Evolutionary conservation across 1,140 invertebrate genomes (phyloP), one percentile per base, ranked within the genome.

Genomic region (Pseudomyrmex pallidus): DNA sequence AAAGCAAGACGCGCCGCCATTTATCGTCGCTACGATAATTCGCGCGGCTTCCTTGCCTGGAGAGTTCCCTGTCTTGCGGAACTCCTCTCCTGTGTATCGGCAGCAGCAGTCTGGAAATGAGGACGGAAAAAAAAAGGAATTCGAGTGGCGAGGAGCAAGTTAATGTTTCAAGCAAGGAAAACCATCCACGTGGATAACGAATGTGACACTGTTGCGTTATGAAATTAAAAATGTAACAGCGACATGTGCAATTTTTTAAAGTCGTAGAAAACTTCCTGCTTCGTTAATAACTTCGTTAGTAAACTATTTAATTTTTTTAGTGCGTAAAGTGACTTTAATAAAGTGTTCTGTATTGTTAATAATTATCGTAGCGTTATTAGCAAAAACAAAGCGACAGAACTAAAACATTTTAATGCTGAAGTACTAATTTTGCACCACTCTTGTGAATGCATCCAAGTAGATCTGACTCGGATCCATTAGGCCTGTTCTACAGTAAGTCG

Each of bases 1-100:
- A 88, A 88, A 88, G 87, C 85, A 88, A 88, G 76, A 87, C 86
- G 83, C 87, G 85, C 83, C 86, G 59, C 87, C 87, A 87, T 88
- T 88, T 87, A 88, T 87, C 86, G 85, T 87, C 63, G 74, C 62
- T 50, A 67, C 86, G 83, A 88, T 88, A 85, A 87, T 88, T 87
- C 87, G 80, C 73, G 87, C 72, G 86, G 74, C 87, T 87, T 88
- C 87, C 35, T 73, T 84, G 76, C 76, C 57, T 35, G 74, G 87
- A 88, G 86, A 88, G 86, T 87, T 88, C 17, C 83, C 68, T 70
- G 64, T 87, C 68, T 74, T 83, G 68, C 62, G 67, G 70, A 52
- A 4, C 66, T 72, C 35, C 35, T 35, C 66, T 72, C 35, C 35
- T 35, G 35, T 35, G 44, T 80, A 80, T 80, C 76, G 52, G 61